Evolutionary conservation across 2,113 vertebrate species (phyloP), one percentile per base, ranked within the genome.

Genomic region (Phylloscopus trochilus): DNA sequence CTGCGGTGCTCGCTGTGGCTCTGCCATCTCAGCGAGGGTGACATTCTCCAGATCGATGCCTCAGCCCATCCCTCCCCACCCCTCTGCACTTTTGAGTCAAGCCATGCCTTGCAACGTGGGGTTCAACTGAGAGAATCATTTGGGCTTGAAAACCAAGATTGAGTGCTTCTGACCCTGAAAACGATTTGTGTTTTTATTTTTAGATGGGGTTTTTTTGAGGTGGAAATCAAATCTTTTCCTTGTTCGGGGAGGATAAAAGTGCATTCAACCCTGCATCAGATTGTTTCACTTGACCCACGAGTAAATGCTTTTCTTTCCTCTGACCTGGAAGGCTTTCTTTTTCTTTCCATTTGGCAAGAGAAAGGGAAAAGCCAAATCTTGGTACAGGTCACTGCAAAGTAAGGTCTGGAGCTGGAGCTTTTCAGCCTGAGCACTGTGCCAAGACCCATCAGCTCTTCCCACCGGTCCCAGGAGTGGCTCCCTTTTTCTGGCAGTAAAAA

Each of bases 281-380:
- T 93, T 87, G 73, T 77, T 96, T 94, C 86, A 68, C 35, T 63
- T 96, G 92, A 97, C 95, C 96, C 86, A 28, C 1, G 0, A 93
- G n/a, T 89, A 95, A 92, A 59, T 75, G 83, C 86, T 92, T 96
- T 93, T 97, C 86, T 95, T 94, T 95, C 73, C 89, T 94, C 68
- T 97, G 92, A 97, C 94, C 94, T 96, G 91, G 77, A 97, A 94
- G 92, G 77, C 76, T 95, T 93, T 87, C 26, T 93, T 94, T 85
- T 85, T 80, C 72, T 94, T 92, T 94, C 95, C 89, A 93, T 95
- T 94, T 95, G 91, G 19, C 52, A 92, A 81, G 79, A 86, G 77
- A 93, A 96, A 96, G 27, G 69, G 49, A 73, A 72, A 96, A 92
- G 73, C 64, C 67, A 63, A 24, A 81, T 89, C 86, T 94, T 3